Percentiles rank a stretch among this genome's conserved stretches.
phyloP scores from a whole-genome alignment of 2,888 invertebrate species.

The Mythimna pallens region DNA sequence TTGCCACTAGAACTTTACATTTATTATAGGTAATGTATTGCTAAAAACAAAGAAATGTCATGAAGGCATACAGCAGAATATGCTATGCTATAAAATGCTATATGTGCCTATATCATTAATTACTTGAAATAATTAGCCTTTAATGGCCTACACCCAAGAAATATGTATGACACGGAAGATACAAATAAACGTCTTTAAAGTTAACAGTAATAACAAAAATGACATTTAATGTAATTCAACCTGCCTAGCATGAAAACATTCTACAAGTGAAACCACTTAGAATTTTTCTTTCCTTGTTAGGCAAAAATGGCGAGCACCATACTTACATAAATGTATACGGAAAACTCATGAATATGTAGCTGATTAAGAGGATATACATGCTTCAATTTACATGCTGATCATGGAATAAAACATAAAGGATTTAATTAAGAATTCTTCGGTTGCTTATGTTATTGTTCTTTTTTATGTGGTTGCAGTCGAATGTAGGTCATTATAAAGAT shows the following conservation, averaged over 20 bases:
- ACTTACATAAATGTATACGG: constrained; percentile 43
- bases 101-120: too few species aligned
- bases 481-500: constrained; percentile 1
- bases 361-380: constrained; percentile 56
- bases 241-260: background rate
- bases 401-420: constrained; percentile 51
- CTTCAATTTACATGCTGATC: constrained; percentile 54
- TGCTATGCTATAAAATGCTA: too few species aligned
- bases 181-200: too few species aligned
- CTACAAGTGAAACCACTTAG: constrained; percentile 9
- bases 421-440: constrained; percentile 37
- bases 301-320: constrained; percentile 37
- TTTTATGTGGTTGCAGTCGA: background rate
- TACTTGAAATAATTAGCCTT: too few species aligned
- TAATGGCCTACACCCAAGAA: too few species aligned
- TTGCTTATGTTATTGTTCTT: background rate
- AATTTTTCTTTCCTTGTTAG: constrained; percentile 23
- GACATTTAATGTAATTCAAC: background rate
- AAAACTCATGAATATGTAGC: constrained; percentile 52
- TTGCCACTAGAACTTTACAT: too few species aligned
- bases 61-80: too few species aligned
- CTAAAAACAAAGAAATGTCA: too few species aligned
- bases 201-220: background rate
- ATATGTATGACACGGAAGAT: too few species aligned
- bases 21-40: too few species aligned